Evolutionary conservation across 2,888 invertebrate genomes (phyloP).

Genomic region (Apamea crenata): DNA sequence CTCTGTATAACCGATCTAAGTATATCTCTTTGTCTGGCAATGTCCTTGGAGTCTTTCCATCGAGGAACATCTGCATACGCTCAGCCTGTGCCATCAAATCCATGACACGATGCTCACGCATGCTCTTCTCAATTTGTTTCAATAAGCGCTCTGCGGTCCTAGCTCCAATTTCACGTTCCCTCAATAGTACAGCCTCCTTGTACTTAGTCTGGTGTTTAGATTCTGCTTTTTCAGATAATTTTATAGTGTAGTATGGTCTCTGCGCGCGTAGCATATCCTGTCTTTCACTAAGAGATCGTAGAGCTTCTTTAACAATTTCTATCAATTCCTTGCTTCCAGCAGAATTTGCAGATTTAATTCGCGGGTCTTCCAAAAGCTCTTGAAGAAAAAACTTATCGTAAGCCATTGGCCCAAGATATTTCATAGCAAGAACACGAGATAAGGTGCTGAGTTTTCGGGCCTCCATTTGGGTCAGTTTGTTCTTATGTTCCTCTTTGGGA

Average conservation of each 20-base stretch:
- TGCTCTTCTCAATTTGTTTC: constrained; percentile 81
- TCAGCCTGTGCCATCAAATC: constrained; percentile 85
- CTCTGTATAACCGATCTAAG: constrained; percentile 83
- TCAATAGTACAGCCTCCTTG: constrained; percentile 79
- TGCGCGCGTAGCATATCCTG: constrained; percentile 87
- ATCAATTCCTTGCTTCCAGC: constrained; percentile 78
- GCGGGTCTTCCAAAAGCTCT: constrained; percentile 78
- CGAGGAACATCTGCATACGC: constrained; percentile 86
- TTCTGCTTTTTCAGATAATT: constrained; percentile 84
- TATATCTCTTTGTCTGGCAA: constrained; percentile 85
- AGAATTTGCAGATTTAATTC: constrained; percentile 84
- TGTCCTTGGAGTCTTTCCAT: constrained; percentile 83
- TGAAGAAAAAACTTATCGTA: constrained; percentile 87
- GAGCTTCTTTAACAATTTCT: constrained; percentile 78
- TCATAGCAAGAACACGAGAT: constrained; percentile 86
- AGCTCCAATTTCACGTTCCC: constrained; percentile 83
- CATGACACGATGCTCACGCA: constrained; percentile 81
- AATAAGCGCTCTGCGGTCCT: constrained; percentile 82
- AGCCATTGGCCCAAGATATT: constrained; percentile 88
- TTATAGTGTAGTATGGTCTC: constrained; percentile 86
- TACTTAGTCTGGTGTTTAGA: constrained; percentile 84
- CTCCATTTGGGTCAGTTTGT: constrained; percentile 85
- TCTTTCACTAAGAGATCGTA: constrained; percentile 81
- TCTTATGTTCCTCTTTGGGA: constrained; percentile 77
- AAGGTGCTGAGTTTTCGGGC: constrained; percentile 82